Conservation (phyloP, 2,888 invertebrate species). For the Melitaea athalia region DNA sequence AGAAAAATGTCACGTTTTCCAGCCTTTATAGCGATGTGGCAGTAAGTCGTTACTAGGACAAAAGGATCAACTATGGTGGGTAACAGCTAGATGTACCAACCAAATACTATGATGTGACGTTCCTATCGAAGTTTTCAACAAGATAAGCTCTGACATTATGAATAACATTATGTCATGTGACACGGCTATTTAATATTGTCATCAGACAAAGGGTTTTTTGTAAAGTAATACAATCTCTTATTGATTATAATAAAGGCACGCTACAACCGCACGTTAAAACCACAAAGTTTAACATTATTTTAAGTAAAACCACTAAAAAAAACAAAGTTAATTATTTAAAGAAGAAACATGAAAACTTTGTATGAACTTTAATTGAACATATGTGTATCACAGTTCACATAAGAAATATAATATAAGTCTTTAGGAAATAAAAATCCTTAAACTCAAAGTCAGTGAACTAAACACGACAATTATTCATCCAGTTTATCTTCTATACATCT, state of each 20-base stretch:
- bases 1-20: conserved; percentile 37
- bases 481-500: conserved; percentile 45
- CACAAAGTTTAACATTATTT: too few species aligned
- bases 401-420: neutral
- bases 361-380: too few species aligned
- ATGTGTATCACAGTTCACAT: neutral
- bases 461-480: conserved; percentile 38
- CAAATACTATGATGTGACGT: conserved; percentile 45
- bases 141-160: neutral
- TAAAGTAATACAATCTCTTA: too few species aligned
- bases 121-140: conserved; percentile 10
- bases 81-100: conserved; percentile 51
- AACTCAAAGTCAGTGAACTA: conserved; percentile 22
- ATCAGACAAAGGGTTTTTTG: too few species aligned
- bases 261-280: too few species aligned
- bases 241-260: too few species aligned
- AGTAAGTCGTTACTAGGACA: conserved; percentile 55
- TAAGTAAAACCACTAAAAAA: too few species aligned
- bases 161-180: neutral
- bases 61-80: conserved; percentile 54
- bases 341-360: too few species aligned
- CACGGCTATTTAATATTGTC: too few species aligned
- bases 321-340: too few species aligned
- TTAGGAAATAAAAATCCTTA: conserved; percentile 9
- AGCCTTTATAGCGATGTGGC: conserved; percentile 40